phyloP scores from a whole-genome alignment of 2,797 vertebrate species.

The Lates japonicus region DNA sequence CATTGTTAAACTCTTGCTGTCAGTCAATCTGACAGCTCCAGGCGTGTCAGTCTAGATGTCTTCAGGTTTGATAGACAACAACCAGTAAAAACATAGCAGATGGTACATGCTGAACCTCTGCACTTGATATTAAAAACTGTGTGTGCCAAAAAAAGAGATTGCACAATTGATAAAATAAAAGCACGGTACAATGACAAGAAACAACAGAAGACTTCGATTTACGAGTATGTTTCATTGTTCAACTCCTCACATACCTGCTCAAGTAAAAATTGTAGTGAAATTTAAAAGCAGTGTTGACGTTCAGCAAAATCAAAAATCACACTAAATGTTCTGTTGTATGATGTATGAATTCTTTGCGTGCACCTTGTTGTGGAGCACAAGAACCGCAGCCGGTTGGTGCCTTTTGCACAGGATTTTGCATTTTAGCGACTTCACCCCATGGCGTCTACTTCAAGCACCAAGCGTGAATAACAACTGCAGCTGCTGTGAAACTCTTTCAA shows the following conservation, averaged over 20 bases:
- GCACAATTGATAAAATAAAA: neutral
- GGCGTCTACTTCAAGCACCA: neutral
- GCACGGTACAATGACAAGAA: too few species aligned
- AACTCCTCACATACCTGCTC: neutral
- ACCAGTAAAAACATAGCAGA: neutral
- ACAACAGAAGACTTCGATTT: neutral
- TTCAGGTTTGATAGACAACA: neutral
- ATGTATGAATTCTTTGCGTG: neutral
- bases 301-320: neutral
- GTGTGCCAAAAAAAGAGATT: neutral
- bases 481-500: slow-evolving; percentile 14
- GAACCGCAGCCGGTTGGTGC: neutral
- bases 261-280: neutral
- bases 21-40: too few species aligned
- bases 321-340: neutral
- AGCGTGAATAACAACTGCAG: slow-evolving; percentile 14
- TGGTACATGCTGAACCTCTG: neutral
- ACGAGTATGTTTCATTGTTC: neutral
- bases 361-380: neutral
- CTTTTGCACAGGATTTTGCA: slow-evolving; percentile 13
- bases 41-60: neutral
- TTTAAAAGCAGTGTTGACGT: neutral
- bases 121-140: neutral
- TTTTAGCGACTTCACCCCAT: neutral
- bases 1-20: neutral